Conservation (phyloP, 35 echinoderm and acorn worm genomes). For the Diadema setosum region DNA sequence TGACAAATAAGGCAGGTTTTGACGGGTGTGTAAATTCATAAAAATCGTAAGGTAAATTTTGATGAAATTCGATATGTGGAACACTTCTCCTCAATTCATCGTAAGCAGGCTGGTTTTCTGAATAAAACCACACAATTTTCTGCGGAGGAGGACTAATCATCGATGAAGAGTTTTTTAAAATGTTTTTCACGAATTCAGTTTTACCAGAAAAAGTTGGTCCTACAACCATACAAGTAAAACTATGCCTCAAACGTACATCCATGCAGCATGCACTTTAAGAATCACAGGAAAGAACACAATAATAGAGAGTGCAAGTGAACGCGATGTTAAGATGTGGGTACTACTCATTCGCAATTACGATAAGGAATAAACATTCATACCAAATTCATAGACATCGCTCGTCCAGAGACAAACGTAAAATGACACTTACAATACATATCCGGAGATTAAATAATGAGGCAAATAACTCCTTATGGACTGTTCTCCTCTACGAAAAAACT, state of each 20-base stretch:
- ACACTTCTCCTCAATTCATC: neutral
- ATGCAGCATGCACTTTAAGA: neutral
- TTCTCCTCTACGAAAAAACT: neutral
- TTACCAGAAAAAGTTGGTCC: conserved; percentile 42
- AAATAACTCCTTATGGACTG: too few species aligned
- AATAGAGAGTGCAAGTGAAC: too few species aligned
- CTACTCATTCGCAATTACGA: too few species aligned
- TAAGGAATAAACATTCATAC: too few species aligned
- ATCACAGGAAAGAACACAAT: neutral
- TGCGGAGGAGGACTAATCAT: neutral
- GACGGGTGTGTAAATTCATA: neutral
- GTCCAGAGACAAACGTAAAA: too few species aligned
- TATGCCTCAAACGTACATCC: conserved; percentile 35
- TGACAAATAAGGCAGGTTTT: conserved; percentile 30
- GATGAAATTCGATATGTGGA: conserved; percentile 32
- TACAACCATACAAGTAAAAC: conserved; percentile 9
- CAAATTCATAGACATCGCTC: too few species aligned
- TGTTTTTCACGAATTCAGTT: conserved; percentile 32
- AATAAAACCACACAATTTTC: conserved; percentile 69
- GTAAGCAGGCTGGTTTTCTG: conserved; percentile 45
- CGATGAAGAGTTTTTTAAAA: neutral
- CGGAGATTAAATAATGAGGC: too few species aligned
- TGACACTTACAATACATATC: too few species aligned
- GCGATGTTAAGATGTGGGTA: too few species aligned
- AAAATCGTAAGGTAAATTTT: conserved; percentile 43